Evolutionary conservation across 2,888 invertebrate genomes (phyloP).

Genomic region (Iphiclides podalirius): DNA sequence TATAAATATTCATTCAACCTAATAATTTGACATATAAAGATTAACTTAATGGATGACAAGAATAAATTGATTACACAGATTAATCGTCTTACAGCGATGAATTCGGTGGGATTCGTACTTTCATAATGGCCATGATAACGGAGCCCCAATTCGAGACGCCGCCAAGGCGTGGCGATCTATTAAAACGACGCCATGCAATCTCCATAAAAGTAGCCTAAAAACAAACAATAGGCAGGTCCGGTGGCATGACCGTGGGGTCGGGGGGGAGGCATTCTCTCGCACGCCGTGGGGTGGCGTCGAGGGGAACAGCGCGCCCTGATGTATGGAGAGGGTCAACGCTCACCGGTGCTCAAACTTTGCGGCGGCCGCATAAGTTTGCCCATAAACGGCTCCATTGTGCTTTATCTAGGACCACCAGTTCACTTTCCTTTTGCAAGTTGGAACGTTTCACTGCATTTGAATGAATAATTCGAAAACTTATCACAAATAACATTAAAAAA

Average conservation of each 20-base stretch:
- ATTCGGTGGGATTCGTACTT: too few species aligned
- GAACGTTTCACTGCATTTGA: too few species aligned
- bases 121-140: not conserved
- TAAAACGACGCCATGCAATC: not conserved
- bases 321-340: slow-evolving; percentile 58
- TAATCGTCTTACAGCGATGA: too few species aligned
- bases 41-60: too few species aligned
- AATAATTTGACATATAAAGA: too few species aligned
- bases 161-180: not conserved
- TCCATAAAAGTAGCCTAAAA: not conserved
- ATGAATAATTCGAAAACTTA: too few species aligned
- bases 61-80: too few species aligned
- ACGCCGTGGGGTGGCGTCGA: slow-evolving; percentile 24
- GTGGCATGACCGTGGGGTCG: not conserved
- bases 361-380: not conserved
- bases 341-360: slow-evolving; percentile 49
- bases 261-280: not conserved
- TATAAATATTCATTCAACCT: too few species aligned
- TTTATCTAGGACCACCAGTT: slow-evolving; percentile 1
- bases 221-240: slow-evolving; percentile 1
- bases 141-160: not conserved
- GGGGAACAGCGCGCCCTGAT: slow-evolving; percentile 59
- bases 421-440: slow-evolving; percentile 2
- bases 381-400: slow-evolving; percentile 3
- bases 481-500: too few species aligned